Evolutionary conservation across 2,888 invertebrate species (phyloP).

Genomic region (Cheilosia impressa): DNA sequence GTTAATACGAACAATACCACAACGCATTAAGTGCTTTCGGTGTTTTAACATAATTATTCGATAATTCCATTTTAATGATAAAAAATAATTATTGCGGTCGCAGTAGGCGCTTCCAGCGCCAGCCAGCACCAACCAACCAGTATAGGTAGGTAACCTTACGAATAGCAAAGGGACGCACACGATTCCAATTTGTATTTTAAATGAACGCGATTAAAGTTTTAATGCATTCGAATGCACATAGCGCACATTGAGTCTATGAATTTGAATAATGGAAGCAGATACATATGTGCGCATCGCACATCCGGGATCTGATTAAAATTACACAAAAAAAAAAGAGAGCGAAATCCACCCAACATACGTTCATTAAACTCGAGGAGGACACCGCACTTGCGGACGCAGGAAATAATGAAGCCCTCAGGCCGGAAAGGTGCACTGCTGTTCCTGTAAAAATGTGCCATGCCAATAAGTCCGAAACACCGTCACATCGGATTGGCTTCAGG

Average conservation of each 20-base stretch:
- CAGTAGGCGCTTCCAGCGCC: neutral
- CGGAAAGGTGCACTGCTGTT: constrained; percentile 47
- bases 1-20: constrained; percentile 36
- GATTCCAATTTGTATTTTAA: constrained; percentile 73
- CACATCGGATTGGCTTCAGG: constrained; percentile 36
- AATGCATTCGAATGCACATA: constrained; percentile 45
- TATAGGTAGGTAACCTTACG: neutral
- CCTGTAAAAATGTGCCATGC: constrained; percentile 3
- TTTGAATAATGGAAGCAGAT: constrained; percentile 58
- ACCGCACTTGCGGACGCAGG: neutral
- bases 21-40: constrained; percentile 49
- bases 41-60: constrained; percentile 68
- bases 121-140: neutral
- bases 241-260: constrained; percentile 22
- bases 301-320: constrained; percentile 33
- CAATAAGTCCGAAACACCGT: constrained; percentile 39
- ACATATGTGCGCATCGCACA: neutral
- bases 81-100: constrained; percentile 43
- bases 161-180: constrained; percentile 32
- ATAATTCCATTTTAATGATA: constrained; percentile 39
- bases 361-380: constrained; percentile 12
- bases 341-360: neutral
- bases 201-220: constrained; percentile 65
- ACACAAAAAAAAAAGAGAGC: neutral
- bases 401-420: constrained; percentile 47